Evolutionary conservation across 2,113 vertebrate genomes (phyloP), one percentile per base, ranked within the genome.

Genomic region (Haplochromis burtoni): DNA sequence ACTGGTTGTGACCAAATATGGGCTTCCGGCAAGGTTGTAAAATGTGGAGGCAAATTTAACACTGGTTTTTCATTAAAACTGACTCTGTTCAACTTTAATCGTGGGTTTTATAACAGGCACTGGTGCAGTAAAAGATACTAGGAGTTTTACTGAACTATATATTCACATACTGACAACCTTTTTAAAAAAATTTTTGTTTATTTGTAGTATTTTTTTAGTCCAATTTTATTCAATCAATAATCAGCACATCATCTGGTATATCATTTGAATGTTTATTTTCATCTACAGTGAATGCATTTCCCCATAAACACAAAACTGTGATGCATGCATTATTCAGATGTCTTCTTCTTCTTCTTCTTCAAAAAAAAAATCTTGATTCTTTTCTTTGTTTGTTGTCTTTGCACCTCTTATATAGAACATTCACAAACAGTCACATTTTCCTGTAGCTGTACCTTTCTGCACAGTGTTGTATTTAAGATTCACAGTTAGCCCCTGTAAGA

Each of bases 1-100:
- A 12, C 57, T 11, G 79, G 33, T 51, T 76, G 35, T 89, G 68
- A 12, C 84, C 86, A 92, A 91, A 92, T 87, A 93, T 92, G 94
- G 87, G 66, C 89, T 88, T 93, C 93, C 13, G 81, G 33, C 59
- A 33, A 45, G 14, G 47, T 71, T 5, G 29, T 29, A 87, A 63
- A 11, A 16, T 11, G 8, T 21, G 10, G 53, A 68, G 80, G 31
- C 8, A 35, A 83, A 80, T 57, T 4, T 7, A 47, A 49, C 29
- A 47, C 8, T 16, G 59, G 14, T 31, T 82, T 26, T 61, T 54
- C n/a, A 59, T 35, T 40, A 40, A 42, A 81, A 73, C 11, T 10
- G 5, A 33, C 85, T 76, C 8, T 68, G 57, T 24, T 51, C 40
- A 80, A 49, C 13, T 87, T 84, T 54, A 53, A 86, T 54, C 2